Conservation (phyloP, 1,140 invertebrate genomes). For the Micrasema longulum region DNA sequence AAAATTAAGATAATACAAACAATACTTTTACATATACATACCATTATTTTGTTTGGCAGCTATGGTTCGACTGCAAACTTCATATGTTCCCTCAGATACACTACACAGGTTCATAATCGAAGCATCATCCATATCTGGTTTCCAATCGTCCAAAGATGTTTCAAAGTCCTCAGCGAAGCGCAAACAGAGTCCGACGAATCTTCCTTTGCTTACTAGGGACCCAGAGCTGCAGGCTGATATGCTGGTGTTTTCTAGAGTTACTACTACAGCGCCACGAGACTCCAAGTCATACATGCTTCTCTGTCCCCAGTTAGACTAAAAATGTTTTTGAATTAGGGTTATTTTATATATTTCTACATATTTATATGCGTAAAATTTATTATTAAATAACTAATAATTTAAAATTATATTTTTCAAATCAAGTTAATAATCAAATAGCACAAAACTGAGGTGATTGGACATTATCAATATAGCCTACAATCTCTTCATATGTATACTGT, state of each 20-base stretch:
- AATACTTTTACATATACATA: constrained; percentile 53
- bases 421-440: no score
- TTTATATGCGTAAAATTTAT: no score
- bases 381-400: no score
- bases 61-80: constrained; percentile 93
- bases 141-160: constrained; percentile 96
- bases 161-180: constrained; percentile 97
- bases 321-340: no score
- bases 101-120: constrained; percentile 94
- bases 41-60: constrained; percentile 79
- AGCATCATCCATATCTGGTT: constrained; percentile 86
- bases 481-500: no score
- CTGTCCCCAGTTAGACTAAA: constrained; percentile 70
- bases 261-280: constrained; percentile 89
- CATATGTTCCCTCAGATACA: constrained; percentile 97
- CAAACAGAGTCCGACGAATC: constrained; percentile 89
- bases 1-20: no score
- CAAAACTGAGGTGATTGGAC: no score
- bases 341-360: no score
- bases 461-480: no score
- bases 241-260: constrained; percentile 94
- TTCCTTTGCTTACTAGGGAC: constrained; percentile 80
- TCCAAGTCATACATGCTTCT: constrained; percentile 81
- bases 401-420: no score
- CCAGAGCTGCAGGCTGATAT: constrained; percentile 91